Percentiles rank a stretch among this genome's conserved stretches.
Evolutionary conservation across 2,113 vertebrate species (phyloP).

Genomic region (crab-eating macaque (Macaca fascicularis)): DNA sequence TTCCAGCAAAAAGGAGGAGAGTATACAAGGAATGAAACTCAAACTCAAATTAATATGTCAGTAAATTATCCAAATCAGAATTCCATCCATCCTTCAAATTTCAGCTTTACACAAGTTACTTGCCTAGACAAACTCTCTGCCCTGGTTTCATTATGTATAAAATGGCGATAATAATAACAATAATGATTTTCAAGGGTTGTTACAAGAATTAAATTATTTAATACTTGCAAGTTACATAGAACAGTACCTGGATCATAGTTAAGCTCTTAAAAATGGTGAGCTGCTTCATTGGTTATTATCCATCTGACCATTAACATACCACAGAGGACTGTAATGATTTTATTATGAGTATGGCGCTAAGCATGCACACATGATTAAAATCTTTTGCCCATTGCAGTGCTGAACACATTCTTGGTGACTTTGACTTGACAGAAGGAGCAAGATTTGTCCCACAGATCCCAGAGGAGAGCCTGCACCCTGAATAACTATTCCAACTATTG

Average conservation of each 20-base stretch:
- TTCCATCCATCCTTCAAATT: slow-evolving; percentile 4
- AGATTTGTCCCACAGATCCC: slow-evolving; percentile 71
- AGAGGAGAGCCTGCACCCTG: slow-evolving; percentile 72
- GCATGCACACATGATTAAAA: background rate
- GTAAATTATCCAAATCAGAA: background rate
- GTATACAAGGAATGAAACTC: background rate
- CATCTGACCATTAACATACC: slow-evolving; percentile 8
- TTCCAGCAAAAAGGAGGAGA: background rate
- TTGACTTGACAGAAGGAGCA: slow-evolving; percentile 72
- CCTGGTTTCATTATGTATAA: slow-evolving; percentile 48
- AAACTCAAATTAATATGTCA: background rate
- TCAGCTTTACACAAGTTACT: background rate
- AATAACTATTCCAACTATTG: slow-evolving; percentile 79
- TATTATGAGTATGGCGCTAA: background rate
- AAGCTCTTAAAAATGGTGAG: slow-evolving; percentile 50
- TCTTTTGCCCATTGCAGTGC: background rate
- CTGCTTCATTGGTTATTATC: slow-evolving; percentile 62
- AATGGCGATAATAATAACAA: slow-evolving; percentile 20
- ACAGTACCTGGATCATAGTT: slow-evolving; percentile 36
- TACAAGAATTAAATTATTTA: slow-evolving; percentile 59
- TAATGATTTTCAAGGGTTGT: slow-evolving; percentile 36
- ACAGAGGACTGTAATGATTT: slow-evolving; percentile 12
- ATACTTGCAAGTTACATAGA: slow-evolving; percentile 57
- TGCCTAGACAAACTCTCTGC: background rate
- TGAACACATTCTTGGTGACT: slow-evolving; percentile 51